A percentile compares a stretch with the other conserved stretches of the same genome.
phyloP scores from a whole-genome alignment of 1,140 invertebrate genomes.

The Hylyphantes graminicola region DNA sequence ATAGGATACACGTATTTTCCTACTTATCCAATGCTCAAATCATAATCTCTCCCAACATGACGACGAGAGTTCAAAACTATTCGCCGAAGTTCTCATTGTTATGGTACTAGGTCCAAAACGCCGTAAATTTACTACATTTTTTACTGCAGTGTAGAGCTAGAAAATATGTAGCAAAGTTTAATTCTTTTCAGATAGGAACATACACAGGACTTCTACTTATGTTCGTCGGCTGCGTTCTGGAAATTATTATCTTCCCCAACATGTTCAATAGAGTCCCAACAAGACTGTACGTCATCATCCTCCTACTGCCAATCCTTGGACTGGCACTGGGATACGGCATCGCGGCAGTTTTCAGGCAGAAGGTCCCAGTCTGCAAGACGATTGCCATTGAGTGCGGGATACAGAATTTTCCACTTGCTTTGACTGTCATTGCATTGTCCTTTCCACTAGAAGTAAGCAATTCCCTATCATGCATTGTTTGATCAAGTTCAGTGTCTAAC shows the following conservation, averaged over 20 bases:
- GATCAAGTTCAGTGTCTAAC: too few relatives aligned
- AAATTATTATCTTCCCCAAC: slow-evolving; percentile 63
- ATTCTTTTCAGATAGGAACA: slow-evolving; percentile 61
- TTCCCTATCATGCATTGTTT: too few relatives aligned
- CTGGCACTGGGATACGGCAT: slow-evolving; percentile 66
- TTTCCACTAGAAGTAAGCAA: slow-evolving; percentile 62
- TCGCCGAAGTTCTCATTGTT: too few relatives aligned
- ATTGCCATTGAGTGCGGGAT: slow-evolving; percentile 70
- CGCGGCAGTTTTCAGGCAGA: slow-evolving; percentile 65
- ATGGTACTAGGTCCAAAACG: too few relatives aligned
- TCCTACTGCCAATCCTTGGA: slow-evolving; percentile 67
- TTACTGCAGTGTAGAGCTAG: too few relatives aligned
- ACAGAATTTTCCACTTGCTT: slow-evolving; percentile 67
- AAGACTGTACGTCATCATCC: slow-evolving; percentile 64
- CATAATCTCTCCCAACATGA: too few relatives aligned
- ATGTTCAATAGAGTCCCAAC: slow-evolving; percentile 66
- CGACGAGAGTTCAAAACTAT: too few relatives aligned
- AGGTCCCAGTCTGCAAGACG: slow-evolving; percentile 64
- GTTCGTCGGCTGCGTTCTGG: slow-evolving; percentile 61
- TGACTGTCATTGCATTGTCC: slow-evolving; percentile 64
- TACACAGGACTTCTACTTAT: slow-evolving; percentile 62
- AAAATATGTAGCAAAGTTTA: not conserved
- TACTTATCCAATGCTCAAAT: too few relatives aligned
- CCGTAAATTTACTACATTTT: not conserved
- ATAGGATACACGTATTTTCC: too few relatives aligned